Conservation (phyloP, 1,140 invertebrate genomes). For the Drosophila pachea region DNA sequence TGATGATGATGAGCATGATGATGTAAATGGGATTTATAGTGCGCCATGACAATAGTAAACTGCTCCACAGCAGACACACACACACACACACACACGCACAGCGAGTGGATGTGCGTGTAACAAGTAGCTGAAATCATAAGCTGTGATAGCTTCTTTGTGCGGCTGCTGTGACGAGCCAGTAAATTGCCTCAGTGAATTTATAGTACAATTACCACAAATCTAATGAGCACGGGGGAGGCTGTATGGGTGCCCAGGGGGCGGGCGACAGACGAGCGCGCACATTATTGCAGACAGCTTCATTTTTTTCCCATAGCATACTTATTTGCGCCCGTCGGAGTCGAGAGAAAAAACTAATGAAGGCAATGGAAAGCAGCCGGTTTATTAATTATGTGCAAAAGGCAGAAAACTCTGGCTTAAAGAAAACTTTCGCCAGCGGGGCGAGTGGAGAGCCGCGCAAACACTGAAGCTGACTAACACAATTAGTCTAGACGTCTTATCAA, state of each 20-base stretch:
- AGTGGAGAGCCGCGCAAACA: no score
- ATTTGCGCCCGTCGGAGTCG: neutral
- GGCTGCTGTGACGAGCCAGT: conserved; percentile 58
- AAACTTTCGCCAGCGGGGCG: neutral
- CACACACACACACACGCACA: conserved; percentile 5
- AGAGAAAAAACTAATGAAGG: conserved; percentile 6
- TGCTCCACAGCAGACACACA: conserved; percentile 47
- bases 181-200: conserved; percentile 72
- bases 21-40: conserved; percentile 76
- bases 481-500: no score
- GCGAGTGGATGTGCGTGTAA: conserved; percentile 19
- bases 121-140: conserved; percentile 70
- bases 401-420: neutral
- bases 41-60: conserved; percentile 75
- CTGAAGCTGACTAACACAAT: no score
- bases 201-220: conserved; percentile 70
- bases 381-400: neutral
- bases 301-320: conserved; percentile 36
- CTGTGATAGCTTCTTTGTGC: conserved; percentile 56
- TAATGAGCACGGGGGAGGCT: conserved; percentile 45
- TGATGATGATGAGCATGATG: conserved; percentile 76
- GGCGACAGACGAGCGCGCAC: neutral
- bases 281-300: conserved; percentile 1
- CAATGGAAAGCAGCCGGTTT: neutral
- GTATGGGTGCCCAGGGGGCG: neutral